Percentiles rank a stretch among this genome's conserved stretches.
These are phyloP conservation scores for Oedothorax gibbosus DNA, from an alignment of 1,140 invertebrate species.

Conservation along the genomic window DNA sequence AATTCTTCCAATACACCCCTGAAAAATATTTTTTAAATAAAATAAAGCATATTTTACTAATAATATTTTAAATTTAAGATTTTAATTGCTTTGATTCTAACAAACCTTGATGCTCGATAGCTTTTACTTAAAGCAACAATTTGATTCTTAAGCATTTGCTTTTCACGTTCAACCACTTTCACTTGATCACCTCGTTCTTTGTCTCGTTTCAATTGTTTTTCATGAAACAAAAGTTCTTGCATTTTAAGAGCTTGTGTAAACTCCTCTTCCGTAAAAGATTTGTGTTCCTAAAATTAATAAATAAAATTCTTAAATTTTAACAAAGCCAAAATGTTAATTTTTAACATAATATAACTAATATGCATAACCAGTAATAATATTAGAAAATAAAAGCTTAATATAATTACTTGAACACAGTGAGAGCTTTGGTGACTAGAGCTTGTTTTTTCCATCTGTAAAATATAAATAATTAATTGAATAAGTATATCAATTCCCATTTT, in stretches of 20 bases:
- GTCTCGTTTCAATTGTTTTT: slow-evolving; percentile 68
- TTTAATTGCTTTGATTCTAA: neutral
- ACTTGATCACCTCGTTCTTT: slow-evolving; percentile 66
- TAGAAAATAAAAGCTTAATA: neutral
- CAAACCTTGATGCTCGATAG: slow-evolving; percentile 43
- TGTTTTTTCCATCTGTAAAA: slow-evolving; percentile 51
- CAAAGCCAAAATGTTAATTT: neutral
- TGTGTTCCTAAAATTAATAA: slow-evolving; percentile 42
- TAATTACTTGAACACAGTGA: slow-evolving; percentile 54
- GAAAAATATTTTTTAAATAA: neutral
- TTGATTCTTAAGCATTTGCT: slow-evolving; percentile 61
- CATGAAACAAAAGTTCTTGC: slow-evolving; percentile 69
- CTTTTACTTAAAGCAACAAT: slow-evolving; percentile 43
- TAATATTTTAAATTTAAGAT: neutral
- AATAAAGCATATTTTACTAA: neutral
- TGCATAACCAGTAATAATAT: neutral
- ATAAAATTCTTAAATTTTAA: neutral
- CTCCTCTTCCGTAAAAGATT: slow-evolving; percentile 59
- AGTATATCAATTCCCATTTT: too few species aligned
- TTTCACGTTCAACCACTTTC: slow-evolving; percentile 65
- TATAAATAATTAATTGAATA: too few species aligned
- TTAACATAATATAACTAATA: neutral
- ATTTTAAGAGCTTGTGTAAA: slow-evolving; percentile 62
- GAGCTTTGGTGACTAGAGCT: slow-evolving; percentile 53
- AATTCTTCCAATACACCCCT: slow-evolving; percentile 51